Conservation (phyloP, 2,797 vertebrate species). For the Oreochromis mossambicus region DNA sequence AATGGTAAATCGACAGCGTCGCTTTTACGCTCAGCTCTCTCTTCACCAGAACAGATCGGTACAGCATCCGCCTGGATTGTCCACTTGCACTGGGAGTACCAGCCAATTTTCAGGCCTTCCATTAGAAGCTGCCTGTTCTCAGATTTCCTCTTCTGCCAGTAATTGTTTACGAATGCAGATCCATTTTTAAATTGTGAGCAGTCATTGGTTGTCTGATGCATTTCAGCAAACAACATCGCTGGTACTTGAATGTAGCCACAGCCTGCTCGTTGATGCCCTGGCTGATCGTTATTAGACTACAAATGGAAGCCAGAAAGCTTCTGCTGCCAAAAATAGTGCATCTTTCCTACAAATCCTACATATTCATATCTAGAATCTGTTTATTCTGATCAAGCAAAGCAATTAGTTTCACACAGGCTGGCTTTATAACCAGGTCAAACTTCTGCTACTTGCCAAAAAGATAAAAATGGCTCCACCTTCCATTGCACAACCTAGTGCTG, state of each 20-base stretch:
- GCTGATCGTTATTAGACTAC: not conserved
- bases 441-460: not conserved
- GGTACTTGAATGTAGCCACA: not conserved
- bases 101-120: not conserved
- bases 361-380: not conserved
- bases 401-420: not conserved
- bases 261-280: not conserved
- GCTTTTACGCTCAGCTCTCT: not conserved
- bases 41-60: not conserved
- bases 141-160: not conserved
- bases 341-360: not conserved
- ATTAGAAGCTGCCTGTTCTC: not conserved
- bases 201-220: not conserved
- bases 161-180: not conserved
- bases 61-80: not conserved
- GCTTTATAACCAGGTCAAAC: constrained; percentile 3
- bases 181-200: not conserved
- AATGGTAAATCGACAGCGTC: not conserved
- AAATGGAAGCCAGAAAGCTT: not conserved
- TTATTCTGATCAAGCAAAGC: not conserved
- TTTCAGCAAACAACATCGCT: not conserved
- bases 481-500: not conserved
- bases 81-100: not conserved
- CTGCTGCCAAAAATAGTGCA: not conserved
- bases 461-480: not conserved